Base-by-base conservation (phyloP, 2,888 invertebrate genomes). In the Apamea sordens region DNA sequence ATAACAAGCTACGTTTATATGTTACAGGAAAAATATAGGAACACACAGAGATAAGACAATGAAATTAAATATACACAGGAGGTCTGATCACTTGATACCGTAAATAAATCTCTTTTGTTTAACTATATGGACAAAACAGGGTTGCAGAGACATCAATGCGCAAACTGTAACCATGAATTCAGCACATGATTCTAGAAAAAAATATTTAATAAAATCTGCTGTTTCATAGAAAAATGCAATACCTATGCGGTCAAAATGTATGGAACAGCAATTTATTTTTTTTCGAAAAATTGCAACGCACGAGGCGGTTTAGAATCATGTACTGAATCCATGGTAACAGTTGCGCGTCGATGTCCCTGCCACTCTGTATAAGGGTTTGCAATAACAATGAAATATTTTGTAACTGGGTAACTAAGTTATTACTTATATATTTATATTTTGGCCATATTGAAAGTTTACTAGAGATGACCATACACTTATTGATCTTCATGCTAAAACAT, bases 1-100 rank as follows among this genome's bases (percentile, higher is more conserved):
- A 68, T 65, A 68, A 75, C 73, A 80, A 84, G 76, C 80, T 77
- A 79, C 24, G 13, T 76, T 73, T 69, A 36, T 75, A 56, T 71
- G 73, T 77, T 77, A 80, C 65, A 80, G 68, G 61, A 77, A 76
- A 63, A 72, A 75, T 76, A 56, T 70, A 77, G 36, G 44, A 77
- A 78, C 64, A 77, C 73, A 77, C 69, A 77, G 24, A 73, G 28
- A 81, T 47, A 75, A 53, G 64, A 83, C 36, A 77, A 76, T 64
- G 64, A 78, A 63, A 75, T 41, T 28, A 56, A 68, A 64, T 85
- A n/a, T 85, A 85, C 79, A 86, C 71, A 80, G 47, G 72, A 86
- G 53, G 44, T 77, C 47, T 44, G 61, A 75, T 85, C 86, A 83
- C 85, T 79, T 79, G 86, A 86, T 86, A 86, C 86, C 85, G 65